Base-by-base conservation (phyloP, 1,140 invertebrate species). In the Drosophila bocqueti region DNA sequence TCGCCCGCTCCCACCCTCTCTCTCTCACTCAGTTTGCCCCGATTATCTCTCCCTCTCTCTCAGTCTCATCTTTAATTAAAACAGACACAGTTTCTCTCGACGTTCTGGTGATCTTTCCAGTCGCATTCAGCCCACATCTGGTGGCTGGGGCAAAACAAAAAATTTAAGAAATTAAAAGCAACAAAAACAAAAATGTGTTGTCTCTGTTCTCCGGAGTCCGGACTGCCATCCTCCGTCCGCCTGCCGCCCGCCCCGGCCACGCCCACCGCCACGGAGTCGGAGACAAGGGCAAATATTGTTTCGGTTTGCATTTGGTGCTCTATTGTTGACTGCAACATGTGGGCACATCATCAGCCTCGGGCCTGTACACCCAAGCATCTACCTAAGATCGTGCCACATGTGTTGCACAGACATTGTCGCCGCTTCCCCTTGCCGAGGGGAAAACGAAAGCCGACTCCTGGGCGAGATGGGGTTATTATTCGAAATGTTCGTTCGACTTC, bases 201-300 rank as follows among this genome's bases (percentile, higher is more conserved):
- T 74, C 71, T 61, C 65, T 71, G 67, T 52, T 73, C 46, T 43
- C 40, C 54, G 49, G 49, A 18, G 10, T 50, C 40, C 54, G 49
- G 49, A 18, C 10, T 50, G 40, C 46, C 26, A 9, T 6, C 47
- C 13, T 29, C 49, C 49, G 9, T 13, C 49, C 34, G 63, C 58
- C 72, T 40, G 36, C 74, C 50, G 45, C 31, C 54, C 54, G 67
- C 73, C 73, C 58, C 58, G 38, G 57, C 55, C 65, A 66, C 72
- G 72, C 74, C 58, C 21, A 43, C 45, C 18, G 42, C 4, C 65
- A 43, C 15, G 36, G 66, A 74, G 67, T 50, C 50, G 64, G 69
- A 80, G 59, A 91, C 91, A 92, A 92, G 91, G 90, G 81, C 84
- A 89, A 92, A 91, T 92, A 92, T 89, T 92, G 85, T 92, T 87